Evolutionary conservation across 2,888 invertebrate species (phyloP).

Genomic region (Ichneumoninae sp.): DNA sequence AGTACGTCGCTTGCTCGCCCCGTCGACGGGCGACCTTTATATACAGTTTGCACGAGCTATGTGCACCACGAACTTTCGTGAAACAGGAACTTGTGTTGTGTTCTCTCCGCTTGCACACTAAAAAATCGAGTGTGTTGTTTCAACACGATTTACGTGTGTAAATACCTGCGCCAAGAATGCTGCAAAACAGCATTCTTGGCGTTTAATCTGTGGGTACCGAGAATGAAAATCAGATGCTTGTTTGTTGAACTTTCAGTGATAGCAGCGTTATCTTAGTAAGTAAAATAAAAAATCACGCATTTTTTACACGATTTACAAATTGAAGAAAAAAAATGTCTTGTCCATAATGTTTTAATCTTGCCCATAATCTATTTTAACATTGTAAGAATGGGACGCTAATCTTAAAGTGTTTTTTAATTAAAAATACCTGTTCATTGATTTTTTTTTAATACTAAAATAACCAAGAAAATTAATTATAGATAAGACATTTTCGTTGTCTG

Average conservation of each 20-base stretch:
- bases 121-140: not conserved
- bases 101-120: constrained; percentile 19
- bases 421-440: not conserved
- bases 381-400: not conserved
- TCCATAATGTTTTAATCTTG: no score
- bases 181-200: not conserved
- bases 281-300: no score
- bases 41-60: constrained; percentile 77
- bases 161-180: not conserved
- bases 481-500: not conserved
- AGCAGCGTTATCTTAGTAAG: no score
- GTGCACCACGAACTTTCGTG: constrained; percentile 75
- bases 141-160: not conserved
- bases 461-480: not conserved
- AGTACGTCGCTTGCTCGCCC: constrained; percentile 63
- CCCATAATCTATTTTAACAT: no score
- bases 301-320: not conserved
- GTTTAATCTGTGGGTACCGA: not conserved
- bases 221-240: not conserved
- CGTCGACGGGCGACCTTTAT: constrained; percentile 72
- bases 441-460: not conserved
- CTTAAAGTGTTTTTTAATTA: not conserved
- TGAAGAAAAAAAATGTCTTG: not conserved
- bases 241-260: no score
- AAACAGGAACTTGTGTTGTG: constrained; percentile 44